A percentile compares a stretch with the other conserved stretches of the same genome.
Evolutionary conservation across 1,140 invertebrate genomes (phyloP).

Genomic region (Brachystomella parvula): DNA sequence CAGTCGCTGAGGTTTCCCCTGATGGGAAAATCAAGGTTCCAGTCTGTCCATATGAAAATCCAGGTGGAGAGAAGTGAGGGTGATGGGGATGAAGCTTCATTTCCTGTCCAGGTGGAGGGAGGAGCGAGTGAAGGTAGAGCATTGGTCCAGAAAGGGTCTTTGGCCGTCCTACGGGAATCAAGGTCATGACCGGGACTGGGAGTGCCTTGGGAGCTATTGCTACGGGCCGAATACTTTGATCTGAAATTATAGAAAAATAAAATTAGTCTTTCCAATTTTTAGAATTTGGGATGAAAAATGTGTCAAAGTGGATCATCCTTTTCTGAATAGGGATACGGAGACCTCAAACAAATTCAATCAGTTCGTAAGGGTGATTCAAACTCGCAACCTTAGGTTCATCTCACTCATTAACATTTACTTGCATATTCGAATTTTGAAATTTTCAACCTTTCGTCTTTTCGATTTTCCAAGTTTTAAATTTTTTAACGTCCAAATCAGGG

Average conservation of each 20-base stretch:
- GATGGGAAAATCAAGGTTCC: constrained; percentile 23
- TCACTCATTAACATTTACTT: too few relatives aligned
- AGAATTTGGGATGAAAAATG: too few relatives aligned
- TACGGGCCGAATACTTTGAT: constrained; percentile 39
- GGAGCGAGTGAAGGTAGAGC: constrained; percentile 31
- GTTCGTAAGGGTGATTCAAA: too few relatives aligned
- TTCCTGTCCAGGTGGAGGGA: constrained; percentile 23
- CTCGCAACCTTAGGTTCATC: too few relatives aligned
- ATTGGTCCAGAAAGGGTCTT: constrained; percentile 32
- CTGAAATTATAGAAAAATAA: constrained; percentile 20
- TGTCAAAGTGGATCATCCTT: too few relatives aligned
- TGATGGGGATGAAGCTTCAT: constrained; percentile 10
- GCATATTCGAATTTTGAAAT: too few relatives aligned
- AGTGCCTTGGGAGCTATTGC: constrained; percentile 42
- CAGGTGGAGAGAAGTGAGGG: neutral
- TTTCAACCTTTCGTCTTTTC: too few relatives aligned
- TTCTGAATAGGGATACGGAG: too few relatives aligned
- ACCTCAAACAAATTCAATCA: too few relatives aligned
- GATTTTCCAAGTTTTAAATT: too few relatives aligned
- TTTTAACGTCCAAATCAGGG: too few relatives aligned
- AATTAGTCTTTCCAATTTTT: constrained; percentile 17
- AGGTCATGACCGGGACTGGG: constrained; percentile 30
- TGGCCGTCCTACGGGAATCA: constrained; percentile 28
- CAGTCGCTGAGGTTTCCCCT: constrained; percentile 6
- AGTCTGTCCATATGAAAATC: neutral